Percentiles rank a stretch among this genome's conserved stretches.
phyloP scores from a whole-genome alignment of 1,140 invertebrate species.

The Chironomus tepperi region DNA sequence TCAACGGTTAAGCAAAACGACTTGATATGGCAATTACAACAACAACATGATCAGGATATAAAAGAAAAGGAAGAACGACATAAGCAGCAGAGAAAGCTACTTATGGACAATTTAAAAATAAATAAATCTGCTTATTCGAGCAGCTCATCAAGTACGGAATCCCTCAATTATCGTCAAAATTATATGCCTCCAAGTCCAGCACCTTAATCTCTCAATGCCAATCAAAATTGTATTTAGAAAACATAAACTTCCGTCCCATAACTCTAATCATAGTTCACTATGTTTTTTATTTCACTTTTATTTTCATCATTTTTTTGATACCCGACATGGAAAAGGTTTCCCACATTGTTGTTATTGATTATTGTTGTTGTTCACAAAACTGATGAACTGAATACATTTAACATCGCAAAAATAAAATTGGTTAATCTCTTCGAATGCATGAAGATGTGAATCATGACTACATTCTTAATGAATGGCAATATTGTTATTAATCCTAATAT shows the following conservation, averaged over 20 bases:
- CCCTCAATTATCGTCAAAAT: conserved; percentile 35
- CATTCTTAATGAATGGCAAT: too few species aligned
- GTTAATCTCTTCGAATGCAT: too few species aligned
- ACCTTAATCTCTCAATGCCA: conserved; percentile 33
- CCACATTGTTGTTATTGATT: neutral
- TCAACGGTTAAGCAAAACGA: conserved; percentile 39
- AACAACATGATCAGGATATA: conserved; percentile 29
- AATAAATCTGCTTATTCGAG: conserved; percentile 30
- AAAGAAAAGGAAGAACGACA: conserved; percentile 16
- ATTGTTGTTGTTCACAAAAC: neutral
- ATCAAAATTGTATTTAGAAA: neutral
- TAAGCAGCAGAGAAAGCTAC: neutral
- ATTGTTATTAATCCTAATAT: too few species aligned
- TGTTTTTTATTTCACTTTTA: too few species aligned
- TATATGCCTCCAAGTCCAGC: conserved; percentile 41
- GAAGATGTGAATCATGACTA: too few species aligned
- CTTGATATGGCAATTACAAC: conserved; percentile 32
- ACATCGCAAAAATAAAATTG: too few species aligned
- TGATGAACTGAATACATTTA: too few species aligned
- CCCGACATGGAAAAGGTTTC: neutral
- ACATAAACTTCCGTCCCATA: too few species aligned
- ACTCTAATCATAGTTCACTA: too few species aligned
- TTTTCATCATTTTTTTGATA: neutral
- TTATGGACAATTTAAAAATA: conserved; percentile 6
- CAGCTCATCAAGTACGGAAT: conserved; percentile 36